These are phyloP conservation scores for Oppia nitens DNA, from an alignment of 1,140 invertebrate species.

Conservation along the genomic window DNA sequence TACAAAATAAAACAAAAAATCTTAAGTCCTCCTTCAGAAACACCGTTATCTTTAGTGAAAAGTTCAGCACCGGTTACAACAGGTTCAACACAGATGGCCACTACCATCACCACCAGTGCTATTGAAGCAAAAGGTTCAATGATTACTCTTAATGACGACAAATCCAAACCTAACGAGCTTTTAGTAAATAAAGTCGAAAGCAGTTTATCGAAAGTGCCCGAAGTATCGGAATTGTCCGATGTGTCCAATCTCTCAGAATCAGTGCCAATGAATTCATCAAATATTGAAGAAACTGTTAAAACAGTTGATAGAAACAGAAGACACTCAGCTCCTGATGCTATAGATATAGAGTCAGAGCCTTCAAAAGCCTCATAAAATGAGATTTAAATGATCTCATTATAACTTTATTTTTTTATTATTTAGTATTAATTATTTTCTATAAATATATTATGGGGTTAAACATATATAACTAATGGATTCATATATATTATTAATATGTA, in stretches of 20 bases:
- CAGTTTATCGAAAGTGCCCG: background rate
- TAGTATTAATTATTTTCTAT: background rate
- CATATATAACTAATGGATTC: no score
- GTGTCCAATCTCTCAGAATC: background rate
- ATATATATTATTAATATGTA: no score
- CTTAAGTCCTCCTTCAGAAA: background rate
- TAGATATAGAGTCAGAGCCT: background rate
- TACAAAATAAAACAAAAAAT: no score
- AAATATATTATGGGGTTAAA: no score
- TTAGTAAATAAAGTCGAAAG: background rate
- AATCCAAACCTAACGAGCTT: background rate
- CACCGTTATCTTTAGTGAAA: background rate
- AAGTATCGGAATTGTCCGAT: no score
- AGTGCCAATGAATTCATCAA: background rate
- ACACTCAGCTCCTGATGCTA: background rate
- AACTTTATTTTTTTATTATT: background rate
- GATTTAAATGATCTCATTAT: background rate
- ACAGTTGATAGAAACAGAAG: background rate
- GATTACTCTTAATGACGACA: background rate
- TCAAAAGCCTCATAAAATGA: background rate
- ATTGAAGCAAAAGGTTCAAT: no score
- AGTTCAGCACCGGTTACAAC: background rate
- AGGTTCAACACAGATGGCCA: background rate
- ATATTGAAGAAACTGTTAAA: background rate
- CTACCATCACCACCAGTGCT: background rate